Percentiles rank a stretch among this genome's conserved stretches.
phyloP scores from a whole-genome alignment of 2,113 vertebrate species.

The Sorex fumeus region DNA sequence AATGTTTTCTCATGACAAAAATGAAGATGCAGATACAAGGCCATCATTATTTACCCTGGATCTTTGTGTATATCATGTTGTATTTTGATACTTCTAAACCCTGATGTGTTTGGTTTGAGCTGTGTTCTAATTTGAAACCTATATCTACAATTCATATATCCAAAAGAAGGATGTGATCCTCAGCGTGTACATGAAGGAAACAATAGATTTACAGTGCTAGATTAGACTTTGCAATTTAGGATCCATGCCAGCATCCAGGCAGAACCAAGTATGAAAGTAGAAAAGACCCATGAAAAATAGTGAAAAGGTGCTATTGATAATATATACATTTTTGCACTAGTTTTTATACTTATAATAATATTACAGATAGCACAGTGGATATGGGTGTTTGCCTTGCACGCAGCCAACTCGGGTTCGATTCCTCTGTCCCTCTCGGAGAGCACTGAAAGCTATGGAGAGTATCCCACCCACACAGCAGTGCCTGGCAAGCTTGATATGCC shows the following conservation, averaged over 20 bases:
- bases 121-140: not conserved
- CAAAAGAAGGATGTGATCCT: not conserved
- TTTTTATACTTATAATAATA: not conserved
- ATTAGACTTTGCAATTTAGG: not conserved
- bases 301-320: not conserved
- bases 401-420: no score
- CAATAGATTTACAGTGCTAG: not conserved
- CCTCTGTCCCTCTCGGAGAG: no score
- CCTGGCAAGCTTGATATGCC: no score
- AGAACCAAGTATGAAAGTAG: not conserved
- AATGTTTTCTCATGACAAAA: not conserved
- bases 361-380: no score
- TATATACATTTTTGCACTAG: no score
- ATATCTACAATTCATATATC: not conserved
- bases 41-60: not conserved
- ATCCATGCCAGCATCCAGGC: not conserved
- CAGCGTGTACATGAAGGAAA: not conserved
- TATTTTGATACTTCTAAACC: not conserved
- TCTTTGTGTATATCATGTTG: not conserved
- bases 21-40: not conserved
- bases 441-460: no score
- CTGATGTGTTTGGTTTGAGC: not conserved
- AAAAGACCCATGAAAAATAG: not conserved
- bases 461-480: no score
- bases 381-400: no score